Evolutionary conservation across 1,140 invertebrate species (phyloP).

Genomic region (Chlorops oryzae): DNA sequence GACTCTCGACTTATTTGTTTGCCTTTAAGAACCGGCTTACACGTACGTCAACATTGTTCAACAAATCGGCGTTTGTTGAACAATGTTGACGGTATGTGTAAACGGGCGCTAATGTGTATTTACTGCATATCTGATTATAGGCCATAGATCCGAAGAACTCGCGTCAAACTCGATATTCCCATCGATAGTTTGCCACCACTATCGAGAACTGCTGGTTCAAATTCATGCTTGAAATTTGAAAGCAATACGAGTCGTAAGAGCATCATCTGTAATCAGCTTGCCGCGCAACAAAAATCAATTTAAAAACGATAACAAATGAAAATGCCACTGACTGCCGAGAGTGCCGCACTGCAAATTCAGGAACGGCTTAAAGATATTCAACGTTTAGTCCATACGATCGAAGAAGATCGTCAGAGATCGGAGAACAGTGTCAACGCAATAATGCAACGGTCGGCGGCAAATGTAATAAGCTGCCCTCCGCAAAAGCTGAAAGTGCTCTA

Average conservation of each 20-base stretch:
- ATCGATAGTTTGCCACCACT: neutral
- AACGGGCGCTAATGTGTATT: no score
- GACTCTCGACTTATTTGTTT: no score
- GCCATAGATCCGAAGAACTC: no score
- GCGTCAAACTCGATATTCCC: no score
- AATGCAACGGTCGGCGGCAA: constrained; percentile 72
- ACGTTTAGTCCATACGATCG: constrained; percentile 70
- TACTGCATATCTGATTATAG: no score
- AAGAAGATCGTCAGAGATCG: constrained; percentile 67
- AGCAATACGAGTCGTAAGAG: no score
- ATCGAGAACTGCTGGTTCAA: neutral
- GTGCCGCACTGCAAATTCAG: constrained; percentile 61
- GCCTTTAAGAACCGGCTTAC: no score
- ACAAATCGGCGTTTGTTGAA: no score
- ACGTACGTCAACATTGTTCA: no score
- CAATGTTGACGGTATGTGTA: no score
- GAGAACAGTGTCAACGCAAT: constrained; percentile 75
- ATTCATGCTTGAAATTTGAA: neutral
- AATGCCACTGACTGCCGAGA: constrained; percentile 71
- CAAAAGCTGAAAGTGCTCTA: constrained; percentile 78
- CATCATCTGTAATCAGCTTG: neutral
- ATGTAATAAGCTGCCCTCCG: constrained; percentile 59
- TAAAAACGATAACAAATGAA: neutral
- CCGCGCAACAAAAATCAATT: neutral
- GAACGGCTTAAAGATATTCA: constrained; percentile 74